Base-by-base conservation (phyloP, 2,888 invertebrate species). In the Cinara cedri region DNA sequence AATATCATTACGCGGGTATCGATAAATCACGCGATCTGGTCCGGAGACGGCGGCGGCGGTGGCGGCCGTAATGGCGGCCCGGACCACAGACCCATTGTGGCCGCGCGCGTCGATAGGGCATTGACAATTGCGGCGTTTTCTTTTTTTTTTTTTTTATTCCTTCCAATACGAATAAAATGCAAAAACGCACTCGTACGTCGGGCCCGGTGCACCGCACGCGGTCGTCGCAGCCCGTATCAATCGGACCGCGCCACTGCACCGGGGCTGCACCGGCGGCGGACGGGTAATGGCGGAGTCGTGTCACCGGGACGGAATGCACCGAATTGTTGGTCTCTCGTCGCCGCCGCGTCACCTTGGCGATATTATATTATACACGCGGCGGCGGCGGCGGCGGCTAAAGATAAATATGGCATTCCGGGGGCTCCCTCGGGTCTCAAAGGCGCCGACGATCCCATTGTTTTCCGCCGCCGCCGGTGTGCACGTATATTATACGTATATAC, bases 401-500 rank as follows among this genome's bases (percentile, higher is more conserved):
- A 78, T 68, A 78, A 78, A 78, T 78, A 78, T 78, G 76, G 76
- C 76, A 78, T 78, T 78, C 76, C 76, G 68, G 68, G 76, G 44
- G 46, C 68, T 55, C 76, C 74, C 34, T 42, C 74, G 16, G 60
- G 66, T 78, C 76, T 78, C 76, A 78, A 78, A 78, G 76, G 76
- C 76, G 68, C 76, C 76, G 76, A 78, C 76, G 66, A 34, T 78
- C 68, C 76, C 76, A 78, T 78, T 78, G 76, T 78, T 78, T 78
- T 68, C 57, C 66, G 44, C 65, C 75, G 55, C 74, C 54, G 68
- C 55, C 71, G 42, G 13, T 24, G 55, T 44, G 57, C 16, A n/a
- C 57, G 72, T 46, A 24, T 54, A n/a, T n/a, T n/a, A n/a, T n/a
- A 66, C 71, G 42, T 57, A 44, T 21, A 24, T 26, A n/a, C n/a